phyloP scores from a whole-genome alignment of 2,888 invertebrate genomes.

The Xanthorhoe designata region DNA sequence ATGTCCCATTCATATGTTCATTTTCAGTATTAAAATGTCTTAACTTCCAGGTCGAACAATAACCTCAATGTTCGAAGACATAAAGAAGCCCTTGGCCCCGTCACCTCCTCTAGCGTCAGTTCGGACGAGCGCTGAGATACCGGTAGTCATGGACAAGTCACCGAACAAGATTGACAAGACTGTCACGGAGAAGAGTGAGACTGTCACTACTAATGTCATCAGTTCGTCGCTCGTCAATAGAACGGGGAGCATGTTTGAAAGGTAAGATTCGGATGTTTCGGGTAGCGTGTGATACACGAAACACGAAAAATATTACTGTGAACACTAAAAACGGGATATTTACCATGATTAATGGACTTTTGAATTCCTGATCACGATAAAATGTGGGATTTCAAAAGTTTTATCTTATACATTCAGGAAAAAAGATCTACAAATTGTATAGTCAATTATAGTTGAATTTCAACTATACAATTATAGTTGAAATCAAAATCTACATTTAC shows the following conservation, averaged over 20 bases:
- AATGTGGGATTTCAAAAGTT: too few relatives aligned
- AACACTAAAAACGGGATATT: too few relatives aligned
- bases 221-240: slow-evolving; percentile 36
- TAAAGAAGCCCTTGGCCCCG: slow-evolving; percentile 70
- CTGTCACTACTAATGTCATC: slow-evolving; percentile 38
- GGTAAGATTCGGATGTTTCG: slow-evolving; percentile 4
- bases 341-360: too few relatives aligned
- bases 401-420: too few relatives aligned
- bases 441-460: too few relatives aligned
- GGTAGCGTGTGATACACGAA: too few relatives aligned
- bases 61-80: slow-evolving; percentile 73
- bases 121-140: slow-evolving; percentile 48
- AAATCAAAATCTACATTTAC: too few relatives aligned
- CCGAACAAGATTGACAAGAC: slow-evolving; percentile 53
- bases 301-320: too few relatives aligned
- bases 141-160: slow-evolving; percentile 47
- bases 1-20: too few relatives aligned
- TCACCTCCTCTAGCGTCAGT: slow-evolving; percentile 56
- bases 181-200: slow-evolving; percentile 19
- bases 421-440: too few relatives aligned
- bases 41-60: slow-evolving; percentile 69
- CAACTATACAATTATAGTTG: too few relatives aligned
- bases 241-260: slow-evolving; percentile 45
- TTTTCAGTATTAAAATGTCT: background rate
- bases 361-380: too few relatives aligned